These are phyloP conservation scores for Malacosoma neustria DNA, from an alignment of 2,888 invertebrate species.

Conservation along the genomic window DNA sequence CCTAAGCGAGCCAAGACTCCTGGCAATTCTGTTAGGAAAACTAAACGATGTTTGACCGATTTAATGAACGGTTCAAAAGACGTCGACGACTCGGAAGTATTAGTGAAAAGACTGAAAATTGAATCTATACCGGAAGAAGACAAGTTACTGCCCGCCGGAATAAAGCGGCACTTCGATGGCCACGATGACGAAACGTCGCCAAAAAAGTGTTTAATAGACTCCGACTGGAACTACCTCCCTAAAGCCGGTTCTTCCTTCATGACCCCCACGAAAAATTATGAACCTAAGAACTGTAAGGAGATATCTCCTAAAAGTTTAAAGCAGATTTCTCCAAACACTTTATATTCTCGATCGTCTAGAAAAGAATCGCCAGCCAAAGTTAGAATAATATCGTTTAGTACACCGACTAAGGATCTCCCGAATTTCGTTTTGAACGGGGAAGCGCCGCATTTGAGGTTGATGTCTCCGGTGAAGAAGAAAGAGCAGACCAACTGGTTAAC, in stretches of 20 bases:
- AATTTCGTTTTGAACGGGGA: conserved; percentile 85
- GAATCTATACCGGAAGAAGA: conserved; percentile 20
- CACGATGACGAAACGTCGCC: conserved; percentile 23
- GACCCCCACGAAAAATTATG: conserved; percentile 50
- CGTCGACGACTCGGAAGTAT: conserved; percentile 24
- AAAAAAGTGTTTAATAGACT: conserved; percentile 16
- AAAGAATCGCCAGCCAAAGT: conserved; percentile 30
- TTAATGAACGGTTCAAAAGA: conserved; percentile 43
- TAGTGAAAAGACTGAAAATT: conserved; percentile 31
- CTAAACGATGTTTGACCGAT: conserved; percentile 57
- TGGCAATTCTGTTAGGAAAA: conserved; percentile 22
- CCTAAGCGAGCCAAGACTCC: conserved; percentile 21
- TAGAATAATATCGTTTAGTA: conserved; percentile 36
- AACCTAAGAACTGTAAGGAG: conserved; percentile 26
- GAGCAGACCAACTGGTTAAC: conserved; percentile 83
- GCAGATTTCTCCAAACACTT: conserved; percentile 21
- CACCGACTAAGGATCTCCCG: conserved; percentile 83
- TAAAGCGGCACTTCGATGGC: conserved; percentile 34
- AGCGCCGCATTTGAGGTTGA: conserved; percentile 82
- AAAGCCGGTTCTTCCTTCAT: conserved; percentile 41
- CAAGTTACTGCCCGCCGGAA: conserved; percentile 24
- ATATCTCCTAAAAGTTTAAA: conserved; percentile 38
- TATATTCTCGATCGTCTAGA: conserved; percentile 23
- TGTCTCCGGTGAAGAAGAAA: conserved; percentile 79
- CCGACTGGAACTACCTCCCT: conserved; percentile 36